A percentile compares a stretch with the other conserved stretches of the same genome.
Evolutionary conservation across 2,888 invertebrate genomes (phyloP).

Genomic region (Heteromurus nitidus): DNA sequence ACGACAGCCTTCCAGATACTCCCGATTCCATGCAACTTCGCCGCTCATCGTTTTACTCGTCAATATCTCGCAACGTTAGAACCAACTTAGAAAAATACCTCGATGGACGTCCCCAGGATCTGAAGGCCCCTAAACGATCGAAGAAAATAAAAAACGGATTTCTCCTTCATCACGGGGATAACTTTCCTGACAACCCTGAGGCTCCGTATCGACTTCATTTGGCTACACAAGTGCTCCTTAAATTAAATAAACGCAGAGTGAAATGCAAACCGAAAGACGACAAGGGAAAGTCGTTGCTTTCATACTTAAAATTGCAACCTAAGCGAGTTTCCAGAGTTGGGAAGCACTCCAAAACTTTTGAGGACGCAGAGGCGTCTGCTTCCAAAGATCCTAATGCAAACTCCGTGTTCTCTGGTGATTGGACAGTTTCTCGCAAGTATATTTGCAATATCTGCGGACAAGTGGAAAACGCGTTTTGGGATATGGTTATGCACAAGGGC

Average conservation of each 20-base stretch:
- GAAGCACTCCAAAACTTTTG: conserved; percentile 55
- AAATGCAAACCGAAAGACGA: conserved; percentile 73
- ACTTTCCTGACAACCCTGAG: conserved; percentile 73
- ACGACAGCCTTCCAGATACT: conserved; percentile 69
- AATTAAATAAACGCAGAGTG: conserved; percentile 70
- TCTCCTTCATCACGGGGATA: conserved; percentile 73
- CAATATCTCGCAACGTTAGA: conserved; percentile 72
- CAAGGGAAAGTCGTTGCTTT: conserved; percentile 70
- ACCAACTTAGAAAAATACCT: conserved; percentile 72
- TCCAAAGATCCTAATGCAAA: neutral
- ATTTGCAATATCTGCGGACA: conserved; percentile 72
- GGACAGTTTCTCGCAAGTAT: conserved; percentile 69
- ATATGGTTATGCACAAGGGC: conserved; percentile 73
- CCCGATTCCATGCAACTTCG: conserved; percentile 71
- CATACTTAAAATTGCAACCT: conserved; percentile 71
- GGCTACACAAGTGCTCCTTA: conserved; percentile 72
- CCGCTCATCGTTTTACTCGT: conserved; percentile 72
- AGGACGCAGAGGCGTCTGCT: conserved; percentile 3
- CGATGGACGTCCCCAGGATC: conserved; percentile 67
- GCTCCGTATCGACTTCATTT: conserved; percentile 71
- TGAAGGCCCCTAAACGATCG: conserved; percentile 56
- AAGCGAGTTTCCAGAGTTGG: conserved; percentile 69
- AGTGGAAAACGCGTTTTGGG: conserved; percentile 72
- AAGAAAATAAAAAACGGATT: conserved; percentile 71
- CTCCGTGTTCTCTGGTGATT: conserved; percentile 72